These are phyloP conservation scores for Phytoseiulus persimilis DNA, from an alignment of 2,888 invertebrate genomes.

Conservation along the genomic window DNA sequence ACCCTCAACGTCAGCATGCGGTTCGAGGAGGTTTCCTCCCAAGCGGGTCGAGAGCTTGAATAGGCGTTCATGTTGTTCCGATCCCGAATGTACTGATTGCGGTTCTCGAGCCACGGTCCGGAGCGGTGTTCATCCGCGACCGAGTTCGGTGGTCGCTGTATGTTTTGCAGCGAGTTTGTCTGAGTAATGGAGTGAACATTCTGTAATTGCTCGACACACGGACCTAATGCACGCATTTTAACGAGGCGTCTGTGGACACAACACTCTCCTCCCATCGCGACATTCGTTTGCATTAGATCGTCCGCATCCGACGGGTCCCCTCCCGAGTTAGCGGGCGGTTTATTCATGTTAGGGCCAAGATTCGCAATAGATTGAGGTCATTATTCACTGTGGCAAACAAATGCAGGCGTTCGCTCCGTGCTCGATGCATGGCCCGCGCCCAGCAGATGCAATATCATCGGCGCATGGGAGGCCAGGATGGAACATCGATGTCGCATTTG, in stretches of 20 bases:
- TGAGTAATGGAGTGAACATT: background rate
- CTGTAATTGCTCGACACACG: background rate
- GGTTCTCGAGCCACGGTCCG: too few relatives aligned
- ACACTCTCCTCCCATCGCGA: slow-evolving; percentile 8
- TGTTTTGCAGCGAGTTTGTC: too few relatives aligned
- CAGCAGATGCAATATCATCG: background rate
- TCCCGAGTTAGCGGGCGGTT: background rate
- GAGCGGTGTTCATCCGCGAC: too few relatives aligned
- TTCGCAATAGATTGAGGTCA: background rate
- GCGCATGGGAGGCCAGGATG: background rate
- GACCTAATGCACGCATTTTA: background rate
- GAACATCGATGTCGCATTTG: background rate
- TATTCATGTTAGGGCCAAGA: background rate
- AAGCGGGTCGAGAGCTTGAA: too few relatives aligned
- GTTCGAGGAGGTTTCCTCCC: too few relatives aligned
- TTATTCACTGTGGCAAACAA: background rate
- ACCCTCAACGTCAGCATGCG: too few relatives aligned
- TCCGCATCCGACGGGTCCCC: background rate
- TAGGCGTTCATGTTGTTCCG: too few relatives aligned
- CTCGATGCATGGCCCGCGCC: background rate
- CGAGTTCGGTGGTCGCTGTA: too few relatives aligned
- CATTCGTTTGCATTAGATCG: background rate
- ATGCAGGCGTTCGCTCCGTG: background rate
- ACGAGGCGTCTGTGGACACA: slow-evolving; percentile 40
- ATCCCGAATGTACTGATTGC: too few relatives aligned